Percentiles rank a stretch among this genome's conserved stretches.
Conservation (phyloP, 2,888 invertebrate genomes). For the Notocelia uddmanniana region DNA sequence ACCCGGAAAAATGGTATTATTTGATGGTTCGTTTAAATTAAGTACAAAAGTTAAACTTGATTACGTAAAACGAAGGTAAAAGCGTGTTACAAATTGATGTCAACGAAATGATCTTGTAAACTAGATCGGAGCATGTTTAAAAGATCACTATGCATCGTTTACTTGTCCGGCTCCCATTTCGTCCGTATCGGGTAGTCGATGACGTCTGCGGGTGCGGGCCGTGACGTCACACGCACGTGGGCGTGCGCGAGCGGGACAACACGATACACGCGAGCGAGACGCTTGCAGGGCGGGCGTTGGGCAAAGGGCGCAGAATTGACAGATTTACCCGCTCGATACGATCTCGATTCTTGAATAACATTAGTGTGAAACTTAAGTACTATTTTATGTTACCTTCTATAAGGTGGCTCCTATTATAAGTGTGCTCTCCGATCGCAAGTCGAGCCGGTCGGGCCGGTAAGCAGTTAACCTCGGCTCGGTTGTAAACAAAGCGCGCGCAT, state of each 20-base stretch:
- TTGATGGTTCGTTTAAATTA: background rate
- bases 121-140: constrained; percentile 13
- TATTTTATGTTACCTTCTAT: background rate
- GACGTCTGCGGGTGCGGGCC: constrained; percentile 65
- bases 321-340: constrained; percentile 80
- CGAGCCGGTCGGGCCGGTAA: constrained; percentile 51
- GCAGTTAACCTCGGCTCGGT: constrained; percentile 64
- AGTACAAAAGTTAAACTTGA: background rate
- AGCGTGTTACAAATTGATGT: background rate
- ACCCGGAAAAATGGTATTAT: background rate
- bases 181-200: constrained; percentile 55
- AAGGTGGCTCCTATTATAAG: too few species aligned
- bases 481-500: constrained; percentile 78
- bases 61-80: background rate
- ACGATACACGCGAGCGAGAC: constrained; percentile 47
- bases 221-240: constrained; percentile 52
- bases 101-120: background rate
- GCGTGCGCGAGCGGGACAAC: constrained; percentile 57
- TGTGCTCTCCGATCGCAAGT: constrained; percentile 31
- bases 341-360: constrained; percentile 64
- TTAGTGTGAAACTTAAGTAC: background rate
- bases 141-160: constrained; percentile 18
- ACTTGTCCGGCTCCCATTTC: constrained; percentile 50
- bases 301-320: constrained; percentile 76
- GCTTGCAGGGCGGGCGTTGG: constrained; percentile 52